phyloP scores from a whole-genome alignment of 2,888 invertebrate species.

The Harpalus rubripes region DNA sequence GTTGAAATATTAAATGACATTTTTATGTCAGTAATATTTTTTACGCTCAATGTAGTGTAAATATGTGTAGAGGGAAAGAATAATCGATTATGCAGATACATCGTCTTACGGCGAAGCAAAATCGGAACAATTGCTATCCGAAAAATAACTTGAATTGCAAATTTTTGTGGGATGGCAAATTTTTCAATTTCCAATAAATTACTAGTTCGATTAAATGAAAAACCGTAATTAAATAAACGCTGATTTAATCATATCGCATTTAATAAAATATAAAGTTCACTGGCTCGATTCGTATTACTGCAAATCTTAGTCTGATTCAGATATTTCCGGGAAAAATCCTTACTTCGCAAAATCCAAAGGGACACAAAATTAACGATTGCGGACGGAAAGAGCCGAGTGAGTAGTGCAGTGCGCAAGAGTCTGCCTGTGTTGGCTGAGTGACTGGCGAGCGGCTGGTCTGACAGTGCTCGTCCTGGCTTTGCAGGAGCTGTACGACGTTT shows the following conservation, averaged over 20 bases:
- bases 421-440: not conserved
- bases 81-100: conserved; percentile 17
- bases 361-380: conserved; percentile 61
- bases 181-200: conserved; percentile 21
- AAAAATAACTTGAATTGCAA: conserved; percentile 18
- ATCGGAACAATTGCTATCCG: conserved; percentile 12
- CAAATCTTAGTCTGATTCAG: conserved; percentile 46
- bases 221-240: conserved; percentile 43
- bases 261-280: conserved; percentile 50
- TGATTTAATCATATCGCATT: conserved; percentile 36
- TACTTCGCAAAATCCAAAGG: conserved; percentile 56
- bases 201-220: conserved; percentile 4
- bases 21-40: conserved; percentile 30
- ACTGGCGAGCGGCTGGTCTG: not conserved
- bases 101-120: not conserved
- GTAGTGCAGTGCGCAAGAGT: conserved; percentile 60
- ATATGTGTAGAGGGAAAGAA: not conserved
- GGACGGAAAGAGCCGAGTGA: conserved; percentile 55
- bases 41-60: conserved; percentile 32
- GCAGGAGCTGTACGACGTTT: not conserved
- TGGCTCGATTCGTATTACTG: conserved; percentile 18
- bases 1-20: conserved; percentile 9
- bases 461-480: conserved; percentile 10
- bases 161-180: conserved; percentile 10
- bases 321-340: conserved; percentile 55